Conservation (phyloP, 2,888 invertebrate genomes). For the Craniophora ligustri region DNA sequence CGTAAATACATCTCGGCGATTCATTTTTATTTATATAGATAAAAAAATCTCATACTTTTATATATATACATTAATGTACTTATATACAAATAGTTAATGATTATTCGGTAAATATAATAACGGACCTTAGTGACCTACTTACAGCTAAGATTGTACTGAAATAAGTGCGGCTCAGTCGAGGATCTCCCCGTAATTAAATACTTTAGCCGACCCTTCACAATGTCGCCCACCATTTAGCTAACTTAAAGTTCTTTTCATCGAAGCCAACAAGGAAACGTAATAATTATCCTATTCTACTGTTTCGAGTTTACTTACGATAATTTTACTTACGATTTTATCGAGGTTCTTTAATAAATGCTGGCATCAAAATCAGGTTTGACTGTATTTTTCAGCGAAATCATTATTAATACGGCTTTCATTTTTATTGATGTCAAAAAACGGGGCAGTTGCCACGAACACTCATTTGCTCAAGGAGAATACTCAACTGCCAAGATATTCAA, state of each 20-base stretch:
- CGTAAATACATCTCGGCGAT: no score
- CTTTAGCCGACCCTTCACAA: slow-evolving; percentile 69
- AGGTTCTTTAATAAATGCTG: neutral
- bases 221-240: slow-evolving; percentile 61
- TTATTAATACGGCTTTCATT: no score
- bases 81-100: slow-evolving; percentile 5
- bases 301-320: no score
- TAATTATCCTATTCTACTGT: slow-evolving; percentile 55
- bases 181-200: slow-evolving; percentile 77
- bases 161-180: slow-evolving; percentile 62
- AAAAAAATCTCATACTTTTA: no score
- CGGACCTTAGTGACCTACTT: slow-evolving; percentile 44
- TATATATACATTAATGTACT: no score
- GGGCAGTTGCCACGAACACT: no score
- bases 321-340: slow-evolving; percentile 9
- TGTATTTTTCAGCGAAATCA: no score
- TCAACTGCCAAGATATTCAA: no score
- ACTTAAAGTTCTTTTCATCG: slow-evolving; percentile 59
- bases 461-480: no score
- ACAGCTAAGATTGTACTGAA: slow-evolving; percentile 55
- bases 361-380: no score
- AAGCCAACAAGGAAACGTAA: slow-evolving; percentile 58
- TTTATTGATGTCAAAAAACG: no score
- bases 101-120: slow-evolving; percentile 43
- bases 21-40: no score